A percentile compares a stretch with the other conserved stretches of the same genome.
These are phyloP conservation scores for Megalurothrips usitatus DNA, from an alignment of 2,888 invertebrate species.

Conservation along the genomic window DNA sequence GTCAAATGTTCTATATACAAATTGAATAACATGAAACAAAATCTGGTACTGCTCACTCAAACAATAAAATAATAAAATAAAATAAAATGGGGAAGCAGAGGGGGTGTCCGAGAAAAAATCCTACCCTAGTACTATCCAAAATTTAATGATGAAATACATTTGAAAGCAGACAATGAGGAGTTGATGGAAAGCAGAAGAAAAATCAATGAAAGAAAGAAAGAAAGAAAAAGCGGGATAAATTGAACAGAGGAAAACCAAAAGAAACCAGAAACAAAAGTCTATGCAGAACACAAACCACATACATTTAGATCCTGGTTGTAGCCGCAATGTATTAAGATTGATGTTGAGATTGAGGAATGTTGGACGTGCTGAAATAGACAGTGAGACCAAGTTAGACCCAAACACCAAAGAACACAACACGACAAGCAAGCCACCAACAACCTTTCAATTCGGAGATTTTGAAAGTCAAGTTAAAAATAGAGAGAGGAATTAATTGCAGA, in stretches of 20 bases:
- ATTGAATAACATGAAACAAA: background rate
- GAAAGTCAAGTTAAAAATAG: too few relatives aligned
- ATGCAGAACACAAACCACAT: constrained; percentile 52
- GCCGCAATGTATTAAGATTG: constrained; percentile 86
- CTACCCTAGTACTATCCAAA: too few relatives aligned
- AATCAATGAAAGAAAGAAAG: constrained; percentile 33
- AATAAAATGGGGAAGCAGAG: constrained; percentile 34
- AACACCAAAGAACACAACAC: constrained; percentile 34
- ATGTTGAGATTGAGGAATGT: constrained; percentile 97
- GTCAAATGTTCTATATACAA: too few relatives aligned
- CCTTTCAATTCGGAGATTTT: too few relatives aligned
- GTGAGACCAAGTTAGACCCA: constrained; percentile 30
- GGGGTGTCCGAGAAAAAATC: constrained; percentile 31
- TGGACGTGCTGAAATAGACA: constrained; percentile 86
- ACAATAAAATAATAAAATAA: constrained; percentile 37
- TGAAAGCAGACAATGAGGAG: too few relatives aligned
- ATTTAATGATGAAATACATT: too few relatives aligned
- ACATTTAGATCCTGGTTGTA: constrained; percentile 78
- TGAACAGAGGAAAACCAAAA: constrained; percentile 36
- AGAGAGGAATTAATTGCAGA: too few relatives aligned
- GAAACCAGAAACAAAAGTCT: constrained; percentile 33
- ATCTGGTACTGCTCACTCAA: constrained; percentile 27
- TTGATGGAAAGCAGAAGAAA: constrained; percentile 1
- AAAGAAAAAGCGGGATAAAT: constrained; percentile 36
- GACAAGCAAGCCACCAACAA: constrained; percentile 16